Evolutionary conservation across 2,797 vertebrate species (phyloP).

Genomic region (Sebastes hubbsi): DNA sequence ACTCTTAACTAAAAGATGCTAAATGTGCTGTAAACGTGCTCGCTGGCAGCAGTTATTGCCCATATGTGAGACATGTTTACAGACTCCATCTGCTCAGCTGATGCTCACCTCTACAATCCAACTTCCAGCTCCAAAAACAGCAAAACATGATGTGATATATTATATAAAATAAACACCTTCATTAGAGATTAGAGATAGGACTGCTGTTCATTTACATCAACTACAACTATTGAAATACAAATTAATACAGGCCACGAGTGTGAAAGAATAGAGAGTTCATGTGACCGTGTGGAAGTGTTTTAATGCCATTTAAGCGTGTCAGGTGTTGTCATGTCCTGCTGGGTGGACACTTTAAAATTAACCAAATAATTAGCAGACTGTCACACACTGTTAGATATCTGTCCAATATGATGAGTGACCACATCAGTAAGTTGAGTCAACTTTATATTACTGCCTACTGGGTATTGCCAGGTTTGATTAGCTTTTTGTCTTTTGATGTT

Average conservation of each 20-base stretch:
- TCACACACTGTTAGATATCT: conserved; percentile 22
- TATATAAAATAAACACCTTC: background rate
- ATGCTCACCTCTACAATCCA: background rate
- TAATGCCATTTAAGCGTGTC: conserved; percentile 3
- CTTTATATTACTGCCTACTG: background rate
- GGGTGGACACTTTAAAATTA: conserved; percentile 21
- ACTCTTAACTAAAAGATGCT: conserved; percentile 1
- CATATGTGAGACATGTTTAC: conserved; percentile 5
- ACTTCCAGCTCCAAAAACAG: background rate
- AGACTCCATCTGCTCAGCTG: conserved; percentile 39
- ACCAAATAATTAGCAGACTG: conserved; percentile 26
- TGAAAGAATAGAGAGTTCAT: background rate
- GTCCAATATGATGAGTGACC: background rate
- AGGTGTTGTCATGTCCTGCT: conserved; percentile 30
- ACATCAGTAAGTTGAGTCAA: background rate
- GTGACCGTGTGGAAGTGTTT: background rate
- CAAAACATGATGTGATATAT: background rate
- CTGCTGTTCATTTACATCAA: background rate
- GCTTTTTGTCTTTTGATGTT: background rate
- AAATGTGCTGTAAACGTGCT: background rate
- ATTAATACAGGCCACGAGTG: background rate
- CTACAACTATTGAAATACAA: background rate
- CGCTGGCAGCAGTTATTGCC: background rate
- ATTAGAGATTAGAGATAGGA: background rate
- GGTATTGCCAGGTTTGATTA: background rate